Base-by-base conservation (phyloP, 2,113 vertebrate genomes). In the Paedocypris sp. region DNA sequence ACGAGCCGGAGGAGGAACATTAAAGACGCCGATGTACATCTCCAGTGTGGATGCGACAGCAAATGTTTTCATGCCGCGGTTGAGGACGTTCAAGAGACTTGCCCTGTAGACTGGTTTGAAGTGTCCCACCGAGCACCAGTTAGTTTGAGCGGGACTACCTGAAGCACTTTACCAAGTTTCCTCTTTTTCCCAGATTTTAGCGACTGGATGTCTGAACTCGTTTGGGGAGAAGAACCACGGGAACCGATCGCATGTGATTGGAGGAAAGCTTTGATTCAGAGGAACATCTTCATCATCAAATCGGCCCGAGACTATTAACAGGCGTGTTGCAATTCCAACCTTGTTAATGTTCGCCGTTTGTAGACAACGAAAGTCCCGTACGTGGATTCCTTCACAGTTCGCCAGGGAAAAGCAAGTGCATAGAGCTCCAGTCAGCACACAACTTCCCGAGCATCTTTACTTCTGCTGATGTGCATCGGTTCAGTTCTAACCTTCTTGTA, bases 401-500 rank as follows among this genome's bases (percentile, higher is more conserved):
- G 16, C 52, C 60, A n/a, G 49, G 49, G 6, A 61, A 9, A 64
- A 58, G 19, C 45, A 38, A 54, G 63, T 62, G 62, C 46, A 62
- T 68, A 72, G 61, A 77, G 46, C 46, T 66, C 43, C n/a, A n/a
- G n/a, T n/a, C n/a, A n/a, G 69, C 50, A 76, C 69, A 69, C 70
- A 65, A 54, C 71, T 67, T 60, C n/a, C 46, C 62, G 60, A 74
- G 73, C 58, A 25, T 41, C 60, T 54, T 68, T 66, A 52, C 51
- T 57, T 31, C 59, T 72, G 57, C 70, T 35, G 64, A 82, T 78
- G 82, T 81, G 81, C 83, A 76, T 79, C 57, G 51, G 66, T 61
- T 39, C 77, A 68, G 69, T 75, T 75, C 66, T 71, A 79, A 82
- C 75, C 72, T 82, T 77, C 82, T 71, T 83, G 78, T 71, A 85